Conservation (phyloP, 1,140 invertebrate genomes). For the Macrocentrus cingulum region DNA sequence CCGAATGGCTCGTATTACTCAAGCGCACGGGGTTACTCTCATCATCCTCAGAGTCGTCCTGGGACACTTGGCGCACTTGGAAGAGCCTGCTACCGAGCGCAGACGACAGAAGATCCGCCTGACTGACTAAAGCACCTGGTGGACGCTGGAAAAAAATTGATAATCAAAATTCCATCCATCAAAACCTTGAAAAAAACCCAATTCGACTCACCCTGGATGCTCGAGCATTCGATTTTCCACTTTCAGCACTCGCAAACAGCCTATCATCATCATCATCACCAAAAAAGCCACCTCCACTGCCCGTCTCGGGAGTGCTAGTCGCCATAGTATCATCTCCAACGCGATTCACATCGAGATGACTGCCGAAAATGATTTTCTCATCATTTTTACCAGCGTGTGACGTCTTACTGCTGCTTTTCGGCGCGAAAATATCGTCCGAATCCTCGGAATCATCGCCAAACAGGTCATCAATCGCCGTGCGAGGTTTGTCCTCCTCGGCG, state of each 20-base stretch:
- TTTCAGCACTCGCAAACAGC: constrained; percentile 37
- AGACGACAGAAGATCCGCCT: constrained; percentile 38
- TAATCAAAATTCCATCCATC: neutral
- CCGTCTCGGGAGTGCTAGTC: constrained; percentile 43
- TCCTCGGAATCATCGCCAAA: constrained; percentile 55
- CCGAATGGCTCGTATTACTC: constrained; percentile 2
- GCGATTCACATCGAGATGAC: no score
- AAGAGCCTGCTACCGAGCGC: constrained; percentile 33
- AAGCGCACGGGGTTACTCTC: no score
- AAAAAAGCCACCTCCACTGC: no score
- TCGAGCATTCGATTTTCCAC: constrained; percentile 30
- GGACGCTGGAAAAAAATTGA: constrained; percentile 56
- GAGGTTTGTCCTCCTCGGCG: constrained; percentile 46
- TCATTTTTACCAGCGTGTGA: neutral
- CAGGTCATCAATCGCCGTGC: constrained; percentile 54
- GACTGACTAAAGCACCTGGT: constrained; percentile 59
- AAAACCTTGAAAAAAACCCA: no score
- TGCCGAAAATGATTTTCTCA: no score
- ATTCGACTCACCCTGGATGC: no score
- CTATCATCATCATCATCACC: constrained; percentile 38
- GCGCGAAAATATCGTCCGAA: constrained; percentile 51
- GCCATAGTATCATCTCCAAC: constrained; percentile 26
- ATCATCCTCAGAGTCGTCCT: constrained; percentile 44
- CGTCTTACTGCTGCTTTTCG: constrained; percentile 21
- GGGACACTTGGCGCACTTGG: constrained; percentile 32